Conservation (phyloP, 2,113 vertebrate species). For the Varanus salvator region DNA sequence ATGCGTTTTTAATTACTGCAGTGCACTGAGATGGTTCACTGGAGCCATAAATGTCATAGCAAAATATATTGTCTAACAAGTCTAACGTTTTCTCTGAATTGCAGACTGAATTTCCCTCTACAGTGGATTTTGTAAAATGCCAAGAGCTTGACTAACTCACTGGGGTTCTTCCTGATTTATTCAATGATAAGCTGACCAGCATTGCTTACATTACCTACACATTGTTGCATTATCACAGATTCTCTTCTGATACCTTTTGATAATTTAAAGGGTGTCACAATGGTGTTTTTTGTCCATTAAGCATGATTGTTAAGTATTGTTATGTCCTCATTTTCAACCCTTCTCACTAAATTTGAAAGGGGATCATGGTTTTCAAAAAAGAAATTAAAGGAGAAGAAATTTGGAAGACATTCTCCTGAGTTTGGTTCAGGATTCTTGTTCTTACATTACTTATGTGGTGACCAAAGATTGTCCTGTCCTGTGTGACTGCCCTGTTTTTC, state of each 20-base stretch:
- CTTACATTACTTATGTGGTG: no score
- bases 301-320: not conserved
- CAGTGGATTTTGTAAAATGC: not conserved
- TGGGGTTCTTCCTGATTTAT: constrained; percentile 27
- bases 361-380: no score
- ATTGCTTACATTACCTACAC: not conserved
- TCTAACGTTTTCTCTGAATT: constrained; percentile 53
- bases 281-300: not conserved
- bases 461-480: no score
- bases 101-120: not conserved
- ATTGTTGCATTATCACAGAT: not conserved
- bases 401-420: no score
- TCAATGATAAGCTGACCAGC: not conserved
- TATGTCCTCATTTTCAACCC: no score
- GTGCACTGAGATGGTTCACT: constrained; percentile 64
- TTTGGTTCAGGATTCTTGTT: no score
- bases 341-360: no score
- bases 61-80: constrained; percentile 51
- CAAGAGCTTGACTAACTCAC: not conserved
- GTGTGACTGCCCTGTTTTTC: no score
- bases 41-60: constrained; percentile 61
- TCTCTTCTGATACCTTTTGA: not conserved
- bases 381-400: no score
- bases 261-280: not conserved
- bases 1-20: constrained; percentile 76